Conservation (phyloP, 1,140 invertebrate genomes). For the Berghia stephanieae region DNA sequence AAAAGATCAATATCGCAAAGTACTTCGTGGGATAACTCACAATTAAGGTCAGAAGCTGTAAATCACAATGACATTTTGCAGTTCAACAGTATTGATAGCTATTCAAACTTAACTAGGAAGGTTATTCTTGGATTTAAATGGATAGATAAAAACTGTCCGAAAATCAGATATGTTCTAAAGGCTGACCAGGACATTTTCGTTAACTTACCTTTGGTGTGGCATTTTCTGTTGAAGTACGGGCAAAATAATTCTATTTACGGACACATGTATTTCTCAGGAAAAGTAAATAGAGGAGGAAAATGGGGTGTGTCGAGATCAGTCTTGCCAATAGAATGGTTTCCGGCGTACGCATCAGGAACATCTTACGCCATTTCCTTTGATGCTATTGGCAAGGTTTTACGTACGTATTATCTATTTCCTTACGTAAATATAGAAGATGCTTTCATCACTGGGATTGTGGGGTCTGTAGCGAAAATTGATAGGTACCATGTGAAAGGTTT, state of each 20-base stretch:
- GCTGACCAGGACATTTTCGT: constrained; percentile 71
- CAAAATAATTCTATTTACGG: constrained; percentile 32
- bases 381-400: constrained; percentile 41
- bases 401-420: constrained; percentile 45
- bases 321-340: constrained; percentile 50
- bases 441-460: constrained; percentile 67
- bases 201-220: constrained; percentile 57
- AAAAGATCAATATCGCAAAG: too few relatives aligned
- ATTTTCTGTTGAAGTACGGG: constrained; percentile 36
- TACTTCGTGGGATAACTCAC: neutral
- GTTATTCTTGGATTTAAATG: constrained; percentile 14
- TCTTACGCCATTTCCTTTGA: constrained; percentile 55
- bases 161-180: constrained; percentile 69
- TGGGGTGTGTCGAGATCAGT: constrained; percentile 48
- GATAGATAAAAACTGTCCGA: neutral
- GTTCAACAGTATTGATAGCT: constrained; percentile 21
- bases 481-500: constrained; percentile 34
- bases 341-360: constrained; percentile 54
- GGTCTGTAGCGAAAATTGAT: constrained; percentile 42
- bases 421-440: constrained; percentile 66
- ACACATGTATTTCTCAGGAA: constrained; percentile 35
- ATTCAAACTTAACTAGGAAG: constrained; percentile 26
- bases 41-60: neutral
- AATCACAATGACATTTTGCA: constrained; percentile 20
- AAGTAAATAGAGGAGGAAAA: constrained; percentile 37